Percentiles rank a stretch among this genome's conserved stretches.
phyloP scores from a whole-genome alignment of 1,140 invertebrate species.

The Telenomus remus region DNA sequence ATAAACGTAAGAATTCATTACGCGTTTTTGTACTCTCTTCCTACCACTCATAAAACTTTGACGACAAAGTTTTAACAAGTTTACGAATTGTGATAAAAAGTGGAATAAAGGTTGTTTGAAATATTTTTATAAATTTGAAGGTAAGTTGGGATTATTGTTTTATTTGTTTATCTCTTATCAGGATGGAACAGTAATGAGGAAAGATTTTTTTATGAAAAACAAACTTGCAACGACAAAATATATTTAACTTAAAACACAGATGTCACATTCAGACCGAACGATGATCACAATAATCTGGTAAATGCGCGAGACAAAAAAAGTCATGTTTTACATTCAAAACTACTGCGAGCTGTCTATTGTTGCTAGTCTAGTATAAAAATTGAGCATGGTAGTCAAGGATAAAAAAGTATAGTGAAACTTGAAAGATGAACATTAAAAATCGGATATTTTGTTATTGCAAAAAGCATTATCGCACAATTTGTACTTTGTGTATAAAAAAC shows the following conservation, averaged over 20 bases:
- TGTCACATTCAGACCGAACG: constrained; percentile 9
- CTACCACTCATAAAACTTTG: constrained; percentile 3
- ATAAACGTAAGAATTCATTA: constrained; percentile 74
- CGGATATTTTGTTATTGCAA: constrained; percentile 17
- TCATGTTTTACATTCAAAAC: not conserved
- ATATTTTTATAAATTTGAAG: too few relatives aligned
- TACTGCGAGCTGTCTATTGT: too few relatives aligned
- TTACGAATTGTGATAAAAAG: too few relatives aligned
- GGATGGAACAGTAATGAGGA: too few relatives aligned
- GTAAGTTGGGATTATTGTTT: too few relatives aligned
- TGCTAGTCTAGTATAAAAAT: too few relatives aligned
- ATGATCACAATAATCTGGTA: constrained; percentile 16
- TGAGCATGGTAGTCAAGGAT: too few relatives aligned
- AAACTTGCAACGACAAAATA: constrained; percentile 21
- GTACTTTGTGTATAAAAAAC: constrained; percentile 11
- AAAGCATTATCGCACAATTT: constrained; percentile 14
- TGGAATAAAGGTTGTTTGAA: too few relatives aligned
- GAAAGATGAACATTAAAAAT: too few relatives aligned
- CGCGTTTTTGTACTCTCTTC: constrained; percentile 43
- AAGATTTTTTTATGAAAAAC: too few relatives aligned
- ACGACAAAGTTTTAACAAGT: not conserved
- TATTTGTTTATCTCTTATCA: too few relatives aligned
- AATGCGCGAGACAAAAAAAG: constrained; percentile 16
- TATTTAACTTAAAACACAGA: constrained; percentile 26
- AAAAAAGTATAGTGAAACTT: too few relatives aligned